These are phyloP conservation scores for Proctacanthus coquilletti DNA, from an alignment of 1,140 invertebrate species.

Conservation along the genomic window DNA sequence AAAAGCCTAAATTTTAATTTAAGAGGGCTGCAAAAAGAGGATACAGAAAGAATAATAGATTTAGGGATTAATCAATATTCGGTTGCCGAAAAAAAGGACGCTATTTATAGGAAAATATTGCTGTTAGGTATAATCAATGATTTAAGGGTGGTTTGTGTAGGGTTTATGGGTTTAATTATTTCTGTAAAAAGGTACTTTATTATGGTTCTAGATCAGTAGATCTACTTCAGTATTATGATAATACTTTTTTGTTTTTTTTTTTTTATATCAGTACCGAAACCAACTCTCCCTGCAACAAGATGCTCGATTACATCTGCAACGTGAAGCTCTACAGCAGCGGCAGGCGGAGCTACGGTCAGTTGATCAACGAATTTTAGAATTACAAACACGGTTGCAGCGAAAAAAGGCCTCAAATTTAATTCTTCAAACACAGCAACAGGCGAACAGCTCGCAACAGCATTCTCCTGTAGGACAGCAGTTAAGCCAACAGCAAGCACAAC, in stretches of 20 bases:
- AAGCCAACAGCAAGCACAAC: slow-evolving; percentile 1
- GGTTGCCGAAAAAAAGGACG: too few relatives aligned
- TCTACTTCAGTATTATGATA: too few relatives aligned
- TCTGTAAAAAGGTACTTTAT: too few relatives aligned
- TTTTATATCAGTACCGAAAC: slow-evolving; percentile 68
- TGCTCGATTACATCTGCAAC: slow-evolving; percentile 66
- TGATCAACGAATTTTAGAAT: slow-evolving; percentile 81
- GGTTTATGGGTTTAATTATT: too few relatives aligned
- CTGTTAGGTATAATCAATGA: too few relatives aligned
- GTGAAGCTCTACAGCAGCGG: slow-evolving; percentile 65
- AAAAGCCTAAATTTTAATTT: too few relatives aligned
- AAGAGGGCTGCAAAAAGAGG: too few relatives aligned
- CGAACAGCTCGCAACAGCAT: slow-evolving; percentile 11
- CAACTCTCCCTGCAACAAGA: slow-evolving; percentile 92
- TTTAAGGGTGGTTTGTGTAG: too few relatives aligned
- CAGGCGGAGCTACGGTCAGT: slow-evolving; percentile 83
- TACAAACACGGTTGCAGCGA: slow-evolving; percentile 76
- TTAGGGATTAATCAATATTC: too few relatives aligned
- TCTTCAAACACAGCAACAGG: slow-evolving; percentile 9
- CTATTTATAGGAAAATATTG: too few relatives aligned
- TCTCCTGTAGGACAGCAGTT: slow-evolving; percentile 13
- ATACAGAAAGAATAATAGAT: too few relatives aligned
- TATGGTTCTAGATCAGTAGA: too few relatives aligned
- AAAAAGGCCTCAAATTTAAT: slow-evolving; percentile 62
- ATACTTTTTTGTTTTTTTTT: slow-evolving; percentile 5